A percentile compares a stretch with the other conserved stretches of the same genome.
phyloP scores from a whole-genome alignment of 2,888 invertebrate species.

The Apodemia mormo region DNA sequence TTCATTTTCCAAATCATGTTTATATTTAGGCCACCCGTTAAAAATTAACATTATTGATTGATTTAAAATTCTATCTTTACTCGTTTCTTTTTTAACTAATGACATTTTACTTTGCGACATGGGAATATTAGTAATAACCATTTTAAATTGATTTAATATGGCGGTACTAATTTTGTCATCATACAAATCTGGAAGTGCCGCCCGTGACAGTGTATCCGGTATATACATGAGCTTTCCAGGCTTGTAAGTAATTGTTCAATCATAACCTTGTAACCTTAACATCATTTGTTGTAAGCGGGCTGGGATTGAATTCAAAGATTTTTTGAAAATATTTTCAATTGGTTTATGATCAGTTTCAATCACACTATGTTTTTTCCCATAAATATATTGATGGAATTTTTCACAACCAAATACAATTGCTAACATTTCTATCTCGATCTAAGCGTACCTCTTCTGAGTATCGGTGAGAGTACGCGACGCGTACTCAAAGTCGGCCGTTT shows the following conservation, averaged over 20 bases:
- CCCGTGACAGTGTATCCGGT: conserved; percentile 30
- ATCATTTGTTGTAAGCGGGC: conserved; percentile 30
- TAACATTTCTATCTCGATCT: conserved; percentile 30
- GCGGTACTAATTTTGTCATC: conserved; percentile 21
- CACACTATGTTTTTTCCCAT: conserved; percentile 21
- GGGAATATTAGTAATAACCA: too few relatives aligned
- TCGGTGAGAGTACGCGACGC: background rate
- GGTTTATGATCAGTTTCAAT: conserved; percentile 31
- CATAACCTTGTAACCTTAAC: conserved; percentile 30
- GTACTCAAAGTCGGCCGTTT: background rate
- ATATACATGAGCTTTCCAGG: conserved; percentile 32
- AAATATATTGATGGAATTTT: conserved; percentile 30
- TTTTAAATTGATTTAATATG: too few relatives aligned
- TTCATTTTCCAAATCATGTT: too few relatives aligned
- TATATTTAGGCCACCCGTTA: too few relatives aligned
- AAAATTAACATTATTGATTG: too few relatives aligned
- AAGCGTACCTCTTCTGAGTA: conserved; percentile 23
- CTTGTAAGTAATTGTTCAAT: background rate
- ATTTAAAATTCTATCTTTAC: too few relatives aligned
- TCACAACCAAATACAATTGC: conserved; percentile 31
- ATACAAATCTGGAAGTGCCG: conserved; percentile 27
- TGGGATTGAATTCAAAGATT: conserved; percentile 21
- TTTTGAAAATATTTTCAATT: conserved; percentile 30
- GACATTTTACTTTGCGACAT: too few relatives aligned
- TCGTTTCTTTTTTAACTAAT: too few relatives aligned